A percentile compares a stretch with the other conserved stretches of the same genome.
Evolutionary conservation across 2,797 vertebrate species (phyloP).

Genomic region (Falco concolor): DNA sequence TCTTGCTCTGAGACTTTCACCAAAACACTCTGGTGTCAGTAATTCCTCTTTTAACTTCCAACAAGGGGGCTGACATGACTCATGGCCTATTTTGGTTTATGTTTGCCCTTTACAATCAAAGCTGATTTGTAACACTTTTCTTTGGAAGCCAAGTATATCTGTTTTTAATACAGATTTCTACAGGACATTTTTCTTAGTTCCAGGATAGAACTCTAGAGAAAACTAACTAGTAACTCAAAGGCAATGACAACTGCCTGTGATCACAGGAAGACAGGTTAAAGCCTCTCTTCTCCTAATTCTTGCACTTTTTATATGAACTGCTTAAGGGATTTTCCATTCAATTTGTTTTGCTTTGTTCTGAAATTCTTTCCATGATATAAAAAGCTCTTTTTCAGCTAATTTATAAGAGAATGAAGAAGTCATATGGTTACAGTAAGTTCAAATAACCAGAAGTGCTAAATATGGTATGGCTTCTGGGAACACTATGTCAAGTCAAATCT

Average conservation of each 20-base stretch:
- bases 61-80: neutral
- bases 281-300: neutral
- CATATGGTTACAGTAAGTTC: neutral
- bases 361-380: neutral
- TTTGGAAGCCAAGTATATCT: neutral
- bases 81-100: neutral
- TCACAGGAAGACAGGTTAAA: neutral
- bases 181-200: neutral
- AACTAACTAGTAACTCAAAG: neutral
- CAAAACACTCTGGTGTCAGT: neutral
- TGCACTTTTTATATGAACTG: neutral
- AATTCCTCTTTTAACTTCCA: neutral
- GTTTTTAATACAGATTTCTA: neutral
- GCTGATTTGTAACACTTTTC: neutral
- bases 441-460: neutral
- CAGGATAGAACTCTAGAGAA: neutral
- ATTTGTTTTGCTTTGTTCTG: neutral
- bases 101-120: neutral
- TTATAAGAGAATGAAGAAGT: neutral
- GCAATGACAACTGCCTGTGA: neutral
- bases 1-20: neutral
- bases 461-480: neutral
- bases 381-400: neutral
- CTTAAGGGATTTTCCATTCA: neutral
- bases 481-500: neutral